Percentiles rank a stretch among this genome's conserved stretches.
These are phyloP conservation scores for Acleris emargana DNA, from an alignment of 2,888 invertebrate genomes.

Conservation along the genomic window DNA sequence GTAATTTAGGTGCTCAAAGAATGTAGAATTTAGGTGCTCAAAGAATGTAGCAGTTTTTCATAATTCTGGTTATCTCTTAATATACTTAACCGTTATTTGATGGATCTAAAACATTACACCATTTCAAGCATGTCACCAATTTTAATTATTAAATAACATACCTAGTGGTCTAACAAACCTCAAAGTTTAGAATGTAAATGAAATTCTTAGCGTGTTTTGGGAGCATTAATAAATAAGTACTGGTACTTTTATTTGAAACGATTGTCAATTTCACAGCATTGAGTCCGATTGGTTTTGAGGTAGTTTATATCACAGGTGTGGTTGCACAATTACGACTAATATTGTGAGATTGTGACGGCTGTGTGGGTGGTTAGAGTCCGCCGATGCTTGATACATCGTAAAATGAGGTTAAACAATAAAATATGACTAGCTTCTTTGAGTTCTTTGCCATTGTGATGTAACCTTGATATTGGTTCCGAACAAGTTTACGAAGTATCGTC, in stretches of 20 bases:
- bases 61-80: no score
- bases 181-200: neutral
- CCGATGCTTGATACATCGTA: neutral
- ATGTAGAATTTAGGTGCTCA: no score
- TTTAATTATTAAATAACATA: neutral
- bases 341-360: neutral
- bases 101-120: no score
- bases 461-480: no score
- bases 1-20: no score
- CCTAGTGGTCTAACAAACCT: neutral
- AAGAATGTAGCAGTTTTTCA: no score
- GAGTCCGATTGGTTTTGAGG: neutral
- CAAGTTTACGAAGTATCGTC: no score
- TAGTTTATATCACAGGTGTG: neutral
- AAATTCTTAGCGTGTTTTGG: neutral
- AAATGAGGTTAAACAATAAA: neutral
- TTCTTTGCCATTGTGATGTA: neutral
- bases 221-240: neutral
- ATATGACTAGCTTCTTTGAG: neutral
- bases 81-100: no score
- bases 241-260: neutral
- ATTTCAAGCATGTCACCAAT: no score
- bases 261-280: conserved; percentile 1
- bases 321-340: conserved; percentile 8
- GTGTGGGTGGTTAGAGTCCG: neutral